phyloP scores from a whole-genome alignment of 2,888 invertebrate genomes.

The Branchipolynoe longqiensis region DNA sequence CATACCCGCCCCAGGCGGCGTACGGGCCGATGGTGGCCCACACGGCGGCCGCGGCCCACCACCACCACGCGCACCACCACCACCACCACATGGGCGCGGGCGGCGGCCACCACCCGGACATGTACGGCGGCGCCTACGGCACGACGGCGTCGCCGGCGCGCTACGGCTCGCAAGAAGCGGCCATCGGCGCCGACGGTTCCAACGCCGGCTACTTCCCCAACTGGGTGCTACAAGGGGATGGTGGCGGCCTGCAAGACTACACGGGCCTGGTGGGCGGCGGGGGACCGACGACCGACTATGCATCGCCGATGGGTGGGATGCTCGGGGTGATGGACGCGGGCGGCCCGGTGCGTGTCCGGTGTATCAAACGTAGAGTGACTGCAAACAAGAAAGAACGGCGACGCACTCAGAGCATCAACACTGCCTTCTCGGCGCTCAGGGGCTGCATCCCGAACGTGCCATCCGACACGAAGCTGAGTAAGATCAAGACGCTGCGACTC shows the following conservation, averaged over 20 bases:
- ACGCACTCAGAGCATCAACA: slow-evolving; percentile 96
- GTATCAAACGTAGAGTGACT: slow-evolving; percentile 86
- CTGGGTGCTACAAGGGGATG: slow-evolving; percentile 34
- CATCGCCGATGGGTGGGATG: not conserved
- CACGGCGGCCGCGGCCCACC: not conserved
- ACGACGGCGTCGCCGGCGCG: not conserved
- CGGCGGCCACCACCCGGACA: slow-evolving; percentile 2
- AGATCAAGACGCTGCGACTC: slow-evolving; percentile 95
- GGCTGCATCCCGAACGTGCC: slow-evolving; percentile 98
- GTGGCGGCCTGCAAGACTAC: slow-evolving; percentile 3
- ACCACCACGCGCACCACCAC: not conserved
- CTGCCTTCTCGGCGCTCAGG: slow-evolving; percentile 94
- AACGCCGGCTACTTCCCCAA: slow-evolving; percentile 32
- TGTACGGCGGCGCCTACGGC: slow-evolving; percentile 28
- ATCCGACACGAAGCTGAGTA: slow-evolving; percentile 95
- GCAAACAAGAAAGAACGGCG: slow-evolving; percentile 97
- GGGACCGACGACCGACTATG: not conserved
- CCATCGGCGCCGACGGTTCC: not conserved
- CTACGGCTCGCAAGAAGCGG: not conserved
- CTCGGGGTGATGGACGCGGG: slow-evolving; percentile 13
- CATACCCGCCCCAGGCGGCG: slow-evolving; percentile 53
- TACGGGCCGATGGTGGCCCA: slow-evolving; percentile 8
- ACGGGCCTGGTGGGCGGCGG: slow-evolving; percentile 11
- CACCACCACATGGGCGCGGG: slow-evolving; percentile 13
- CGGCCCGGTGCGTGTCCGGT: slow-evolving; percentile 41